Conservation (phyloP, 2,797 vertebrate species). For the Perodicticus potto region DNA sequence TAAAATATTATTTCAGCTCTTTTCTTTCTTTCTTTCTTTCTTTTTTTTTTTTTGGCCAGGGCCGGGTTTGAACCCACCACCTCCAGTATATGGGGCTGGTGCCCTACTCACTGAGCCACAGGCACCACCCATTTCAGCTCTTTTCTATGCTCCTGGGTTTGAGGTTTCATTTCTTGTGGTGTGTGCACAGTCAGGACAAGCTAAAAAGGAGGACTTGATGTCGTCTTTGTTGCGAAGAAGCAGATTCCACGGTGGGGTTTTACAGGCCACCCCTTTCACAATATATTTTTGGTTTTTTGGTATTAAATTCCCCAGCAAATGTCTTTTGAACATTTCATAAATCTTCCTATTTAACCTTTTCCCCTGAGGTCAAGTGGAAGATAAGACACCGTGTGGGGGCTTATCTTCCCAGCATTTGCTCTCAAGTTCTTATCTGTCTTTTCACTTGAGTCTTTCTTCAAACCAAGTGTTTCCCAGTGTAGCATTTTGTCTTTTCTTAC, state of each 20-base stretch:
- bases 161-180: conserved; percentile 28
- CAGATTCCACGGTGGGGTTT: not conserved
- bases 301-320: not conserved
- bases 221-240: not conserved
- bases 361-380: conserved; percentile 36
- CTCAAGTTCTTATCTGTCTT: not conserved
- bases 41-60: too few species aligned
- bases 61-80: too few species aligned
- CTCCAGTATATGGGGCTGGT: too few species aligned
- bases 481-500: not conserved
- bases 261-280: not conserved
- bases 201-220: not conserved
- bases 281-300: not conserved
- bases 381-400: not conserved
- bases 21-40: not conserved
- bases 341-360: conserved; percentile 11
- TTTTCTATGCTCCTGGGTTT: conserved; percentile 23
- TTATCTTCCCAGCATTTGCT: not conserved
- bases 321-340: conserved; percentile 46
- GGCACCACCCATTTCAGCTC: conserved; percentile 26
- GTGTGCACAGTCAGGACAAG: not conserved
- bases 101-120: too few species aligned
- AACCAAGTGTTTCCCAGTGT: conserved; percentile 20
- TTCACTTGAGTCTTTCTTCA: conserved; percentile 18
- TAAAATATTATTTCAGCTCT: conserved; percentile 56